Conservation (phyloP, 2,113 vertebrate species). For the Nothoprocta pentlandii region DNA sequence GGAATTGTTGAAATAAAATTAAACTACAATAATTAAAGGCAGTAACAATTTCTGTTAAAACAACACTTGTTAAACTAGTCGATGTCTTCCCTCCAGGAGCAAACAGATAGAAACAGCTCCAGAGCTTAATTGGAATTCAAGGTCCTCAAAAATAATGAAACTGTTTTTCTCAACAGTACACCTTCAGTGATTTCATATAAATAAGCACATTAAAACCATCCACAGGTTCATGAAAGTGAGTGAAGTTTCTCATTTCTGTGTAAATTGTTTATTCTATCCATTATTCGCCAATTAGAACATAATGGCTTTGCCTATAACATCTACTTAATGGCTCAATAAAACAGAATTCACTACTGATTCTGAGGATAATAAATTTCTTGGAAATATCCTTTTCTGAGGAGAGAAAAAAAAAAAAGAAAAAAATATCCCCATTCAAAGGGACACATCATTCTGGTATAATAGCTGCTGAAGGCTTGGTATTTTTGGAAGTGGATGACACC, state of each 20-base stretch:
- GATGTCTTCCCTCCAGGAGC: not conserved
- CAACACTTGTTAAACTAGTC: not conserved
- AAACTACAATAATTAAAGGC: not conserved
- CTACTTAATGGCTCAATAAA: not conserved
- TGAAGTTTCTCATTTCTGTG: not conserved
- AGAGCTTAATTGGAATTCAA: not conserved
- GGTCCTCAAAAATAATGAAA: not conserved
- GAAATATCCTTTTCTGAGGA: not conserved
- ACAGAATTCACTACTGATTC: not conserved
- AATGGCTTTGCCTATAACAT: not conserved
- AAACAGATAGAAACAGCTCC: not conserved
- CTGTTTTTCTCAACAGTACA: not conserved
- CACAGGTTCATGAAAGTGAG: not conserved
- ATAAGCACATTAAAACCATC: not conserved
- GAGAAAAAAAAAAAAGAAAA: not conserved
- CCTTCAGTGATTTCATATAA: not conserved
- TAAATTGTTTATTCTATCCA: not conserved
- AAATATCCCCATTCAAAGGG: not conserved
- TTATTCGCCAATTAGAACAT: not conserved
- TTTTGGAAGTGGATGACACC: constrained; percentile 8
- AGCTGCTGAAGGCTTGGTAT: not conserved
- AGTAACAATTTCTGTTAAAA: not conserved
- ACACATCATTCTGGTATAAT: not conserved
- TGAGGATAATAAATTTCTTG: not conserved
- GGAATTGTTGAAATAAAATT: not conserved